These are phyloP conservation scores for Girardinus metallicus DNA, from an alignment of 2,797 vertebrate genomes.

Conservation along the genomic window DNA sequence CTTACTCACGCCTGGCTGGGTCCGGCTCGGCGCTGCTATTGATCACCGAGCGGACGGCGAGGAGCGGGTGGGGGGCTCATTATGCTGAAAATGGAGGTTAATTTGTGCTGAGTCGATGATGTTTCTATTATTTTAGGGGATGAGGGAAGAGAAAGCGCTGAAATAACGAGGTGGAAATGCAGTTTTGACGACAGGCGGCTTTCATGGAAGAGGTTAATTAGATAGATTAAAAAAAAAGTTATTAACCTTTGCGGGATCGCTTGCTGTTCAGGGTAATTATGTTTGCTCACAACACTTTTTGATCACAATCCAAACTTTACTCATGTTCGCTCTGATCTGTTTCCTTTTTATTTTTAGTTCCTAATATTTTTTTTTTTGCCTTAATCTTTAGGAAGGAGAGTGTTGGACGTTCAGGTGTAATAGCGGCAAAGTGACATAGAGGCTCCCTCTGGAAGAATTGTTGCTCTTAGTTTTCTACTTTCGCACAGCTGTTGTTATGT, in stretches of 20 bases:
- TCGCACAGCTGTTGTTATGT: background rate
- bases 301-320: background rate
- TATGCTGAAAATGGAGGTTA: slow-evolving; percentile 7
- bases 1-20: slow-evolving; percentile 29
- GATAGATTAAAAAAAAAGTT: background rate
- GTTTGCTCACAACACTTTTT: background rate
- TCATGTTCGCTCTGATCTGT: background rate
- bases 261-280: background rate
- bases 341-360: background rate
- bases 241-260: background rate
- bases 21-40: slow-evolving; percentile 2
- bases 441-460: too few species aligned
- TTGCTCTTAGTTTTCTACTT: too few species aligned
- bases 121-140: slow-evolving; percentile 9
- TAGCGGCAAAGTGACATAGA: too few species aligned
- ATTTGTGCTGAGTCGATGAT: slow-evolving; percentile 7
- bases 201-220: background rate
- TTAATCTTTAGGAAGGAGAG: background rate
- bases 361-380: background rate
- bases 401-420: background rate
- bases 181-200: background rate
- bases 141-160: background rate
- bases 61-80: background rate
- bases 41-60: slow-evolving; percentile 6
- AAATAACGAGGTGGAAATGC: slow-evolving; percentile 1